Conservation (phyloP, 2,888 invertebrate genomes). For the Thyatira batis region DNA sequence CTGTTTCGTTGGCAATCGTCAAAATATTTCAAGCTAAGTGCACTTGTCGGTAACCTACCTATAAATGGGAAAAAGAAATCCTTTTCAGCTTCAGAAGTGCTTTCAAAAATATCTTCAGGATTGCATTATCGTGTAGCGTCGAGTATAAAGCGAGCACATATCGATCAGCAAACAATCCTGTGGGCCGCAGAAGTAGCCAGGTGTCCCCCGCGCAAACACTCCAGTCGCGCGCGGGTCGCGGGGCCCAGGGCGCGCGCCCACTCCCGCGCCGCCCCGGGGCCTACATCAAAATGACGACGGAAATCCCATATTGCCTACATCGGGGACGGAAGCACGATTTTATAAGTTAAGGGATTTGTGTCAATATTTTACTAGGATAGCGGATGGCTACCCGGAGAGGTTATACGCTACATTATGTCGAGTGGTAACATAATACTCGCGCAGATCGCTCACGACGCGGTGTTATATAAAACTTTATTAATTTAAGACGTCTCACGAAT, state of each 20-base stretch:
- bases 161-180: constrained; percentile 67
- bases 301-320: constrained; percentile 80
- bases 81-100: constrained; percentile 4
- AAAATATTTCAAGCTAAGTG: not conserved
- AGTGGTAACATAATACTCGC: constrained; percentile 15
- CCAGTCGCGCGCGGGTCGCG: constrained; percentile 27
- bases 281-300: constrained; percentile 77
- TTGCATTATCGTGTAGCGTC: constrained; percentile 35
- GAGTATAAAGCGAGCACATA: constrained; percentile 45
- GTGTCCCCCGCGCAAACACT: constrained; percentile 74
- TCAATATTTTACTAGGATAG: constrained; percentile 82
- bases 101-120: constrained; percentile 16
- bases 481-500: constrained; percentile 50
- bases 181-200: constrained; percentile 59
- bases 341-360: constrained; percentile 83
- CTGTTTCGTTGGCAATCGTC: not conserved
- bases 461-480: constrained; percentile 62
- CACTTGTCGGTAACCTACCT: not conserved
- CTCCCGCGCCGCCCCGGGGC: constrained; percentile 59
- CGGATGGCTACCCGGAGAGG: constrained; percentile 44
- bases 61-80: not conserved
- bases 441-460: constrained; percentile 21
- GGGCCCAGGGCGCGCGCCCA: constrained; percentile 22
- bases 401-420: constrained; percentile 41
- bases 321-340: constrained; percentile 77